Percentiles rank a stretch among this genome's conserved stretches.
These are phyloP conservation scores for Masnerella sp. DNA, from an alignment of 2,888 invertebrate genomes.

Conservation along the genomic window DNA sequence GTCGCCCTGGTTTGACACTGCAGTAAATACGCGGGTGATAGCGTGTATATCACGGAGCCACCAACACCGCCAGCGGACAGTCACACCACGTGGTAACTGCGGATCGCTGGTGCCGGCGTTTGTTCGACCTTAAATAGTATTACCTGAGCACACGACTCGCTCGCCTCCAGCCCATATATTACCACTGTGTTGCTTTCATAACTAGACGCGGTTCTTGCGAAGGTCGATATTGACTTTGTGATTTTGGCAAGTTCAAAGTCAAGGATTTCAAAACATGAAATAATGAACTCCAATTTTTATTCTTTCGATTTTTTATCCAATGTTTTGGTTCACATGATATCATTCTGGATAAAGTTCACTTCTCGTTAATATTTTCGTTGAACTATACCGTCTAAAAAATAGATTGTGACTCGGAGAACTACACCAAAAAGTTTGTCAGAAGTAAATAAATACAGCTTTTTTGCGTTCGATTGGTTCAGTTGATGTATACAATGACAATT, in stretches of 20 bases:
- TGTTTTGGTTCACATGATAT: too few species aligned
- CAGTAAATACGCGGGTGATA: slow-evolving; percentile 76
- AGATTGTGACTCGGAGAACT: too few species aligned
- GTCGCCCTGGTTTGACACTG: slow-evolving; percentile 77
- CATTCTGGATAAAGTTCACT: too few species aligned
- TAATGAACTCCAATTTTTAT: too few species aligned
- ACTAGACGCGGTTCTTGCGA: slow-evolving; percentile 65
- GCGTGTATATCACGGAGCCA: slow-evolving; percentile 74
- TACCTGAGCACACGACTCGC: slow-evolving; percentile 53
- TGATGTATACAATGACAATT: too few species aligned
- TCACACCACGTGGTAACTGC: slow-evolving; percentile 54
- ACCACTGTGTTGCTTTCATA: slow-evolving; percentile 57
- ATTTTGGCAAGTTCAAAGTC: slow-evolving; percentile 60
- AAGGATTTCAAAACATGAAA: slow-evolving; percentile 60
- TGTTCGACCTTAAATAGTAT: slow-evolving; percentile 61
- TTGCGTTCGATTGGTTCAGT: too few species aligned
- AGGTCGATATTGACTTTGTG: slow-evolving; percentile 64
- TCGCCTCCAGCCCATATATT: slow-evolving; percentile 52
- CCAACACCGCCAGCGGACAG: slow-evolving; percentile 63
- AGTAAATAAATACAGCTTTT: too few species aligned
- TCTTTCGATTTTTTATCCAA: too few species aligned
- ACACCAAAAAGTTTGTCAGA: too few species aligned
- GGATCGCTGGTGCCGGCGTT: slow-evolving; percentile 48
- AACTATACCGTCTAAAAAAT: too few species aligned
- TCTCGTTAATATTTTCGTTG: too few species aligned